Evolutionary conservation across 2,888 invertebrate species (phyloP), one percentile per base, ranked within the genome.

Genomic region (Stenotaenia linearis): DNA sequence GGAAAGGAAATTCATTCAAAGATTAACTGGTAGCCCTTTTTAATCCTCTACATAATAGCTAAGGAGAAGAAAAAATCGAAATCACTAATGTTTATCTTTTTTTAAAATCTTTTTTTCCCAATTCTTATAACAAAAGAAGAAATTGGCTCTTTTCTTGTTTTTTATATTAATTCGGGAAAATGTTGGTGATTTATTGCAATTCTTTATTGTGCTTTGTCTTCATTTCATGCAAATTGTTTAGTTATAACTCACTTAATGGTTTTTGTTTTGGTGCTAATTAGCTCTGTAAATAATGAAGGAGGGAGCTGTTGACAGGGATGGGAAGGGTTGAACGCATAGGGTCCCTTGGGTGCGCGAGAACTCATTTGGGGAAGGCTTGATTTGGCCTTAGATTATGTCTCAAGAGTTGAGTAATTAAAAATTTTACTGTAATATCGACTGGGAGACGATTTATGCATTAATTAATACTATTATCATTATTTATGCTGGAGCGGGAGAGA

Each of bases 191-290:
- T 78, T 78, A 78, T 78, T 78, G 7, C 12, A 45, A 23, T 45
- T 50, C 50, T 40, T 78, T 78, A 50, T 40, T 50, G 50, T 50
- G 50, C 50, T 32, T 78, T 28, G 78, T 50, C 78, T 40, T 50
- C 78, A 78, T 78, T 50, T 78, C 25, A 78, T 78, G 78, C 78
- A 78, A 78, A 78, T 78, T 40, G 32, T 50, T 50, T 25, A 78
- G 78, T 40, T 78, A 78, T 78, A 50, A 50, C 40, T 23, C 50
- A 32, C 32, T 50, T 78, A 78, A 78, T 78, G 23, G 78, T 25
- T 78, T 28, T 78, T 78, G 78, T 78, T 78, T 78, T 78, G 45
- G 25, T 78, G 78, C 78, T 78, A 78, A 78, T 78, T 78, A 78
- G 40, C 45, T 25, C 50, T 50, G 78, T 78, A 78, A 78, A 78